A percentile compares a stretch with the other conserved stretches of the same genome.
Conservation (phyloP, 1,140 invertebrate genomes). For the Apocrypta bakeri region DNA sequence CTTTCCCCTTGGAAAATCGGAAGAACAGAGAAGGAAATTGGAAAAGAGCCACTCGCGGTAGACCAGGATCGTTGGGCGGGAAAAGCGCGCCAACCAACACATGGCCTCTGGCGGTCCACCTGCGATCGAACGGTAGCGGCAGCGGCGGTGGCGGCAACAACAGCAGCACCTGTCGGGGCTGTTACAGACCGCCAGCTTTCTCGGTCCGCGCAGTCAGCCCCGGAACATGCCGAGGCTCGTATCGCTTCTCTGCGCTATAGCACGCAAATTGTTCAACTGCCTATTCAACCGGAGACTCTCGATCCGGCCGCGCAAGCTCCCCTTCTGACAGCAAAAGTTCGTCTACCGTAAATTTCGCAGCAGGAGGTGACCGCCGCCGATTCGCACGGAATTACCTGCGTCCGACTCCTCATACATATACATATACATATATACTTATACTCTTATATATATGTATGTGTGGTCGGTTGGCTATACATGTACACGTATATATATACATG, state of each 20-base stretch:
- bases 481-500: too few species aligned
- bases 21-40: too few species aligned
- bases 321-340: background rate
- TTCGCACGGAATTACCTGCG: too few species aligned
- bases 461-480: too few species aligned
- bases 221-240: slow-evolving; percentile 28
- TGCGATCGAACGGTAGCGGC: background rate
- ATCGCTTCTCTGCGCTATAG: background rate
- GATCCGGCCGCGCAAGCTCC: background rate
- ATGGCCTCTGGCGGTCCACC: slow-evolving; percentile 1
- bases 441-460: too few species aligned
- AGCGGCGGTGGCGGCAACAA: background rate
- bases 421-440: background rate
- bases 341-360: slow-evolving; percentile 18
- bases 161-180: slow-evolving; percentile 38
- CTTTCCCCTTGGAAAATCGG: too few species aligned
- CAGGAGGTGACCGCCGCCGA: background rate
- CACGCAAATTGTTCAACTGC: background rate
- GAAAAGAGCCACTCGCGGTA: too few species aligned
- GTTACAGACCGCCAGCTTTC: too few species aligned
- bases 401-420: too few species aligned
- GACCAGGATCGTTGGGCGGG: too few species aligned
- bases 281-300: slow-evolving; percentile 4
- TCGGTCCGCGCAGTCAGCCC: slow-evolving; percentile 25
- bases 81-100: slow-evolving; percentile 6